Evolutionary conservation across 2,113 vertebrate genomes (phyloP).

Genomic region (Lethenteron reissneri): DNA sequence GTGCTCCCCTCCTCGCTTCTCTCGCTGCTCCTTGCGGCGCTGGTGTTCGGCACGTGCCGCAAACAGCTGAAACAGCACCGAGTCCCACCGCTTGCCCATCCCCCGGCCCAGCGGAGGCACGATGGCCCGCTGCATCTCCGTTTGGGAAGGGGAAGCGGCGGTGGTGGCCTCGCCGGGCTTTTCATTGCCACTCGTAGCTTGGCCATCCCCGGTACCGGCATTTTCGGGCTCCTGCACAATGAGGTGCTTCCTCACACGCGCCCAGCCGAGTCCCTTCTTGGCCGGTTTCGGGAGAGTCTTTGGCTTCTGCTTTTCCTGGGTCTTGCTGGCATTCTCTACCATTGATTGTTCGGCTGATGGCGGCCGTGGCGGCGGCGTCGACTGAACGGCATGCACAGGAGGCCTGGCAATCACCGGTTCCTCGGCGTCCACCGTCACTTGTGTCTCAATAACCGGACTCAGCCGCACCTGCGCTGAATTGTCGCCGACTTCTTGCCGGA

Average conservation of each 20-base stretch:
- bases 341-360: conserved; percentile 10
- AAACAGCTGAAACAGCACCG: conserved; percentile 55
- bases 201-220: conserved; percentile 11
- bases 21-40: conserved; percentile 18
- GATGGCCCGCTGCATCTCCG: conserved; percentile 15
- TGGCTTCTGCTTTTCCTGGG: conserved; percentile 15
- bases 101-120: conserved; percentile 17
- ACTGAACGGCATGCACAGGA: no score
- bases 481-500: no score
- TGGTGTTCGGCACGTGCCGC: conserved; percentile 19
- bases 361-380: no score
- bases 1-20: conserved; percentile 10
- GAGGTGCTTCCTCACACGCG: conserved; percentile 54
- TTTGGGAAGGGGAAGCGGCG: conserved; percentile 11
- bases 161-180: conserved; percentile 5
- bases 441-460: not conserved
- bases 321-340: conserved; percentile 10
- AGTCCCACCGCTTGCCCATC: conserved; percentile 64
- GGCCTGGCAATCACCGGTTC: not conserved
- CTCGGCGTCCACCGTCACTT: not conserved
- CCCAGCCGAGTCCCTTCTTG: conserved; percentile 37
- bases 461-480: no score
- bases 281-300: conserved; percentile 17
- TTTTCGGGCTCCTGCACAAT: conserved; percentile 23
- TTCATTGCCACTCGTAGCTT: conserved; percentile 7